Evolutionary conservation across 2,113 vertebrate species (phyloP).

Genomic region (Mystacornis crossleyi): DNA sequence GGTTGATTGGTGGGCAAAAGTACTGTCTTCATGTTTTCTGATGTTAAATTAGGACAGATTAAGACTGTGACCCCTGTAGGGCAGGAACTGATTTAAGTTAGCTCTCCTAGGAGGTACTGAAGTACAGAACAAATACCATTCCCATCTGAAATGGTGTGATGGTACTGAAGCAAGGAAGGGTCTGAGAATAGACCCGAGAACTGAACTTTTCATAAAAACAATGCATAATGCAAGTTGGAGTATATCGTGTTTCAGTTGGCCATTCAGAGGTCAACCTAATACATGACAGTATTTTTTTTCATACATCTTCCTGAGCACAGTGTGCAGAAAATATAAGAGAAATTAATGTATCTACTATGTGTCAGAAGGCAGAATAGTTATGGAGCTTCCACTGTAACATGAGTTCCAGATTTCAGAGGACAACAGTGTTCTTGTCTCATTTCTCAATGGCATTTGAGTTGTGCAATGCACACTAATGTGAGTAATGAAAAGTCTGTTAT

Average conservation of each 20-base stretch:
- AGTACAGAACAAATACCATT: neutral
- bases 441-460: neutral
- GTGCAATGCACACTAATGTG: neutral
- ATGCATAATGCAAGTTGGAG: neutral
- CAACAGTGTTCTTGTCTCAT: neutral
- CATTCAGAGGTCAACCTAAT: neutral
- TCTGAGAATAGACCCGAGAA: neutral
- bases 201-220: neutral
- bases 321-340: neutral
- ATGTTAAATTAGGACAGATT: neutral
- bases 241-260: neutral
- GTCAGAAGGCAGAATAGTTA: neutral
- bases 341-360: neutral
- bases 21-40: neutral
- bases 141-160: neutral
- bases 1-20: neutral
- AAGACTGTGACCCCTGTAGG: neutral
- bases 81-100: neutral
- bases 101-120: neutral
- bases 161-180: neutral
- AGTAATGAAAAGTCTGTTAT: neutral
- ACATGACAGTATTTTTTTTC: neutral
- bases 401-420: neutral
- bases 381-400: accelerated
- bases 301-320: neutral